Base-by-base conservation (phyloP, 2,113 vertebrate genomes). In the Heteronetta atricapilla region DNA sequence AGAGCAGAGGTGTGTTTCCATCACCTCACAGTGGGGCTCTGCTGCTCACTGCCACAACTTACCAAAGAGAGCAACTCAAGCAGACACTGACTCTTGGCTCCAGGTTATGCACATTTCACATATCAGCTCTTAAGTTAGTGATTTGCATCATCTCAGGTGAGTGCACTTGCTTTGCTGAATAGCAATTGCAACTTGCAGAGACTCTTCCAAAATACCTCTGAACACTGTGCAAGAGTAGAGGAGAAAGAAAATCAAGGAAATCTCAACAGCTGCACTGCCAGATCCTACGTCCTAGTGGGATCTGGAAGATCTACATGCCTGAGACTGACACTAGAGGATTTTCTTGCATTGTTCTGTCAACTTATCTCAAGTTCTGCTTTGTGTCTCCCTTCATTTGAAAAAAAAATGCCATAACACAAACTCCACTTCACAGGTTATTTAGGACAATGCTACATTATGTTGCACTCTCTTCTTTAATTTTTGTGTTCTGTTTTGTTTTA, bases 391-490 rank as follows among this genome's bases (percentile, higher is more conserved):
- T 77, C 1, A 2, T 70, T 78, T 76, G 59, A 94, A 89, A 73
- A 53, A 95, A 95, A 94, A 66, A 79, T 40, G 17, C 46, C 77
- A 75, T 73, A 91, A 94, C 53, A 56, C 11, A 70, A 86, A 89
- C 58, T 60, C 63, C 13, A 68, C 62, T 62, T 86, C 6, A 17
- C 56, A 69, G 28, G 36, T 58, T 85, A 56, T 91, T 97, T 74
- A 88, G 79, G 77, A 93, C 58, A 88, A 40, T 62, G 52, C 26
- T 46, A 66, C 20, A 44, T 82, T 93, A 81, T 25, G 17, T 9
- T 82, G 33, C 25, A 14, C 21, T 82, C 69, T 90, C 81, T 88
- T 53, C 55, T 81, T 91, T 96, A 96, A 91, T 84, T 94, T 94
- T 81, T 88, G 63, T 62, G 42, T 64, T 81, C 62, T 82, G 67